These are phyloP conservation scores for Myxocyprinus asiaticus DNA, from an alignment of 2,113 vertebrate species.

Conservation along the genomic window DNA sequence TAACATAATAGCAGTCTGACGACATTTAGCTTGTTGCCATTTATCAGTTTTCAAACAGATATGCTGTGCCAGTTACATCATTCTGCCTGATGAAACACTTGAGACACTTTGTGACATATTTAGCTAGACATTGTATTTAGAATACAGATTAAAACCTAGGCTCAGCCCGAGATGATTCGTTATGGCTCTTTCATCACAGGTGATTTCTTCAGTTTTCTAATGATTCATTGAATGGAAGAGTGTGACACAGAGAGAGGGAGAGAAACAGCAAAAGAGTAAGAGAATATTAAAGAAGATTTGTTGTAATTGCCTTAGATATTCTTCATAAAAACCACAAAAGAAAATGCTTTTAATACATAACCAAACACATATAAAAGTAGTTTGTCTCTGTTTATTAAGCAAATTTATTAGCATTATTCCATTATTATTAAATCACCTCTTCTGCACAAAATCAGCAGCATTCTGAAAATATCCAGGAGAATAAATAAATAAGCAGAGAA, in stretches of 20 bases:
- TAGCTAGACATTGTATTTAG: background rate
- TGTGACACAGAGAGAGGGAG: too few relatives aligned
- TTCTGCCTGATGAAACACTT: background rate
- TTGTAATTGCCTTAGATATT: too few relatives aligned
- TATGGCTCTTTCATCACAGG: background rate
- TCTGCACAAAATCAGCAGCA: slow-evolving; percentile 41
- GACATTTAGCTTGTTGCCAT: background rate
- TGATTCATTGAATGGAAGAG: too few relatives aligned
- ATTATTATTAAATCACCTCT: slow-evolving; percentile 35
- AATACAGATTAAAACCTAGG: background rate
- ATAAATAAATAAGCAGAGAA: slow-evolving; percentile 58
- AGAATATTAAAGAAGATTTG: too few relatives aligned
- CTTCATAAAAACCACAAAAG: too few relatives aligned
- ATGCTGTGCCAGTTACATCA: background rate
- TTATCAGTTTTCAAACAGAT: background rate
- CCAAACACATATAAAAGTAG: background rate
- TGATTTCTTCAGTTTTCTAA: too few relatives aligned
- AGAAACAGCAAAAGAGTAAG: too few relatives aligned
- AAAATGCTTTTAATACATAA: background rate
- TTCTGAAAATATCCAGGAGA: slow-evolving; percentile 50
- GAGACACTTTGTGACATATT: background rate
- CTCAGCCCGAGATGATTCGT: background rate
- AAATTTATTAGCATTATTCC: slow-evolving; percentile 13
- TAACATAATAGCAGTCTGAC: too few relatives aligned
- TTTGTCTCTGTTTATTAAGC: background rate